Evolutionary conservation across 2,888 invertebrate species (phyloP).

Genomic region (Pollenia griseotomentosa): DNA sequence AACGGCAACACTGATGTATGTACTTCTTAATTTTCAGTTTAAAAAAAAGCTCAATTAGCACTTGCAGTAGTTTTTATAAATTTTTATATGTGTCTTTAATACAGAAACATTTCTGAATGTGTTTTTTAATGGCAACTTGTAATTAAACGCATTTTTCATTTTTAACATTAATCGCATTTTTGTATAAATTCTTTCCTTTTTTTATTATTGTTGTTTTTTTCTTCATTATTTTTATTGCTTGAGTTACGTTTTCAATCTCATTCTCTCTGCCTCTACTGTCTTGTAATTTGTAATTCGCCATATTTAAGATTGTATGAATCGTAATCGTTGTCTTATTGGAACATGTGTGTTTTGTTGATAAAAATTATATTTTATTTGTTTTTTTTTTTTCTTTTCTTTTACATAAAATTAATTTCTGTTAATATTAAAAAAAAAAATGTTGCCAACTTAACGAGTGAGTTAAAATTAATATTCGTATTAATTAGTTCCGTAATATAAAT

Average conservation of each 20-base stretch:
- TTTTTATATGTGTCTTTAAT: conserved; percentile 28
- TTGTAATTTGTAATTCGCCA: conserved; percentile 35
- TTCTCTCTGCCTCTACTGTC: not conserved
- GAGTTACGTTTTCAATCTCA: not conserved
- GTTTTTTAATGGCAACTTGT: conserved; percentile 49
- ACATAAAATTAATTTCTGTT: conserved; percentile 33
- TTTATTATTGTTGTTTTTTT: not conserved
- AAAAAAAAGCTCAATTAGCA: conserved; percentile 48
- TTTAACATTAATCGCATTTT: conserved; percentile 65
- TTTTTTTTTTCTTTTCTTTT: not conserved
- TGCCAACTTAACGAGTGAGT: conserved; percentile 22
- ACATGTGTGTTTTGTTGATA: conserved; percentile 1
- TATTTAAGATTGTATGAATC: conserved; percentile 14
- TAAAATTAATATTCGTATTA: conserved; percentile 48
- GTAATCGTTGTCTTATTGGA: not conserved
- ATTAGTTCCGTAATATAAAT: conserved; percentile 61
- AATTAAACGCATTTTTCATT: conserved; percentile 72
- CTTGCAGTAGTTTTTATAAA: conserved; percentile 45
- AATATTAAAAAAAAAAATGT: conserved; percentile 13
- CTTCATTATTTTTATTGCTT: not conserved
- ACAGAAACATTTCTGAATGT: conserved; percentile 41
- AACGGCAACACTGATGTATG: no score
- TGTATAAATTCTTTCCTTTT: conserved; percentile 36
- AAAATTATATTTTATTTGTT: conserved; percentile 5
- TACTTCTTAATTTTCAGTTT: conserved; percentile 31